These are phyloP conservation scores for Chrysotoxum bicinctum DNA, from an alignment of 2,888 invertebrate species.

Conservation along the genomic window DNA sequence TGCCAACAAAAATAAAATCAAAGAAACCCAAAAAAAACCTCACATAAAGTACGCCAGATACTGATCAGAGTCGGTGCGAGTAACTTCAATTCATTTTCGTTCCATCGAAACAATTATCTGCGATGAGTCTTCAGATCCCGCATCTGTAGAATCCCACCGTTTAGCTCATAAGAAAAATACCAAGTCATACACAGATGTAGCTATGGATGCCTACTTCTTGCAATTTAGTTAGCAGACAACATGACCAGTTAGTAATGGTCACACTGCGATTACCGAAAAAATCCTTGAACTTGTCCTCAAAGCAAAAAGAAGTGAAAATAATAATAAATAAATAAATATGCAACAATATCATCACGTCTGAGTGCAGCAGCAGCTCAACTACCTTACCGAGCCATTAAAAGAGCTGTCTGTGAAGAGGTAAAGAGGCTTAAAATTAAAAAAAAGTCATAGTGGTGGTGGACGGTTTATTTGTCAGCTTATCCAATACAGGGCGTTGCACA, in stretches of 20 bases:
- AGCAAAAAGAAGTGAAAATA: background rate
- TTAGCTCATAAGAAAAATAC: background rate
- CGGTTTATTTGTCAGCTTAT: background rate
- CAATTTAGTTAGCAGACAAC: slow-evolving; percentile 14
- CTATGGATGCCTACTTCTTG: background rate
- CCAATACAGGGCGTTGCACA: background rate
- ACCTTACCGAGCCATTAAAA: slow-evolving; percentile 46
- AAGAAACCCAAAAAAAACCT: slow-evolving; percentile 25
- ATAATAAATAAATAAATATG: slow-evolving; percentile 61
- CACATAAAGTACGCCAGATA: slow-evolving; percentile 68
- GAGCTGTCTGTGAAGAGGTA: slow-evolving; percentile 48
- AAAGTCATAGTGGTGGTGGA: slow-evolving; percentile 43
- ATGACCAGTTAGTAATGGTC: slow-evolving; percentile 51
- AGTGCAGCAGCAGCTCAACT: slow-evolving; percentile 56
- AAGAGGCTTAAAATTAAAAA: slow-evolving; percentile 60
- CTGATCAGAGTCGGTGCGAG: slow-evolving; percentile 43
- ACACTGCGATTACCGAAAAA: slow-evolving; percentile 58
- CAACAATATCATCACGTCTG: slow-evolving; percentile 70
- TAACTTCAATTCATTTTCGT: slow-evolving; percentile 68
- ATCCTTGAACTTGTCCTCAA: slow-evolving; percentile 73
- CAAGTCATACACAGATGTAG: slow-evolving; percentile 61
- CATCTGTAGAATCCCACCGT: background rate
- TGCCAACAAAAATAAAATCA: slow-evolving; percentile 5
- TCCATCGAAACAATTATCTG: slow-evolving; percentile 71
- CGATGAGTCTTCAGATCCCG: slow-evolving; percentile 51